These are phyloP conservation scores for Varroa destructor DNA, from an alignment of 1,140 invertebrate species.

Conservation along the genomic window DNA sequence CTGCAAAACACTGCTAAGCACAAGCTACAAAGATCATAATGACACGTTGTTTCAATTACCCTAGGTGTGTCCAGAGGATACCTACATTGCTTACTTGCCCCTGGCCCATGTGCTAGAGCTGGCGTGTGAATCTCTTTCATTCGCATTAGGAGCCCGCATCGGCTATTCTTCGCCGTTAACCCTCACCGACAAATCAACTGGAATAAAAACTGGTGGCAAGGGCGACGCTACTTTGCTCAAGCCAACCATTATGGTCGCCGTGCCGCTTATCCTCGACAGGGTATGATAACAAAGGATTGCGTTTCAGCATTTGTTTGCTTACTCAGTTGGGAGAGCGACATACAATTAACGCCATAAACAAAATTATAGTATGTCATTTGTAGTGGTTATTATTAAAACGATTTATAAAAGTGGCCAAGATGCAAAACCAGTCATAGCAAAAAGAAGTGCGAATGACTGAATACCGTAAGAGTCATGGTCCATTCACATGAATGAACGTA, in stretches of 20 bases:
- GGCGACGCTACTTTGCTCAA: conserved; percentile 38
- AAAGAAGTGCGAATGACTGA: too few relatives aligned
- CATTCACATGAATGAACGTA: too few relatives aligned
- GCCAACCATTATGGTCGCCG: conserved; percentile 38
- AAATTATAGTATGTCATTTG: too few relatives aligned
- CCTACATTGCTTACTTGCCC: conserved; percentile 86
- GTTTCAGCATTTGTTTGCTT: too few relatives aligned
- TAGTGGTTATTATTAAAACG: too few relatives aligned
- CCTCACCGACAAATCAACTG: conserved; percentile 37
- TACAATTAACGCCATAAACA: too few relatives aligned
- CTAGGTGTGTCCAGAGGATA: conserved; percentile 49
- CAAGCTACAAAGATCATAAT: conserved; percentile 33
- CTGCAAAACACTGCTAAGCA: too few relatives aligned
- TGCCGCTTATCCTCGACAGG: conserved; percentile 44
- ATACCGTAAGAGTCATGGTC: too few relatives aligned
- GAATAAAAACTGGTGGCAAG: conserved; percentile 35
- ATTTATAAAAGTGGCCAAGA: too few relatives aligned
- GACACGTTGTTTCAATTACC: conserved; percentile 18
- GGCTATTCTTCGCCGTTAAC: conserved; percentile 46
- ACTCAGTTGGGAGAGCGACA: too few relatives aligned
- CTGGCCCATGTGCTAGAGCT: conserved; percentile 95
- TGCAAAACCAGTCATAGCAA: too few relatives aligned
- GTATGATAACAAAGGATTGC: background rate
- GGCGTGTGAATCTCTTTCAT: conserved; percentile 48
- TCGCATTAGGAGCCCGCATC: conserved; percentile 63